Evolutionary conservation across 2,888 invertebrate species (phyloP).

Genomic region (Acronicta leporina): DNA sequence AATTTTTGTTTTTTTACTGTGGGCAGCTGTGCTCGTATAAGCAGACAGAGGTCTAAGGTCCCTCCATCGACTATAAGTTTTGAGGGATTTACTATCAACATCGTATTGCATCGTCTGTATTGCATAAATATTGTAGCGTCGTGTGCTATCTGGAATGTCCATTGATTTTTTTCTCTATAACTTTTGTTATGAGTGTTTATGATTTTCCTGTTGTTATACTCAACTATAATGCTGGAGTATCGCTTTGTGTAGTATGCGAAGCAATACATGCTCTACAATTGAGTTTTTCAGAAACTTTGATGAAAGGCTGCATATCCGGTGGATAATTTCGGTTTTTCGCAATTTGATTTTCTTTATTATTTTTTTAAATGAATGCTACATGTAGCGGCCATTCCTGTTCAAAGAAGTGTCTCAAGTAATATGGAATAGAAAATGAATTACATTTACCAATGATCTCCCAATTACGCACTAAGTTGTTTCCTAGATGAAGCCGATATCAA

Average conservation of each 20-base stretch:
- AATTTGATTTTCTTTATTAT: background rate
- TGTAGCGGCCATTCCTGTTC: background rate
- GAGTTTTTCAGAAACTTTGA: too few species aligned
- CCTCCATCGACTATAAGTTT: too few species aligned
- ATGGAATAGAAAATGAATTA: background rate
- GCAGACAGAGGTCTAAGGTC: too few species aligned
- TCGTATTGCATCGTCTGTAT: too few species aligned
- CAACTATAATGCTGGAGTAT: too few species aligned
- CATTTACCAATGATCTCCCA: background rate
- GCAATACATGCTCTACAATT: too few species aligned
- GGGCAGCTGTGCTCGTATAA: too few species aligned
- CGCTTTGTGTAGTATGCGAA: too few species aligned
- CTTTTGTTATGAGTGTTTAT: conserved; percentile 25
- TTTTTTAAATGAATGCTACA: background rate
- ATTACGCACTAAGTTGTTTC: too few species aligned
- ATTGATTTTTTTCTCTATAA: conserved; percentile 40
- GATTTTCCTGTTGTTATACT: conserved; percentile 12
- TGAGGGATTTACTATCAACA: too few species aligned
- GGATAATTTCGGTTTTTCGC: background rate
- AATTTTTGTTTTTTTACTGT: too few species aligned
- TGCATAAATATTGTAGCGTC: background rate
- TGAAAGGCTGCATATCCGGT: background rate
- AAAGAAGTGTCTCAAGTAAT: background rate
- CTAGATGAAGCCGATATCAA: too few species aligned
- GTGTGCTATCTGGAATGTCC: conserved; percentile 27